These are phyloP conservation scores for Laticauda colubrina DNA, from an alignment of 2,113 vertebrate species.

Conservation along the genomic window DNA sequence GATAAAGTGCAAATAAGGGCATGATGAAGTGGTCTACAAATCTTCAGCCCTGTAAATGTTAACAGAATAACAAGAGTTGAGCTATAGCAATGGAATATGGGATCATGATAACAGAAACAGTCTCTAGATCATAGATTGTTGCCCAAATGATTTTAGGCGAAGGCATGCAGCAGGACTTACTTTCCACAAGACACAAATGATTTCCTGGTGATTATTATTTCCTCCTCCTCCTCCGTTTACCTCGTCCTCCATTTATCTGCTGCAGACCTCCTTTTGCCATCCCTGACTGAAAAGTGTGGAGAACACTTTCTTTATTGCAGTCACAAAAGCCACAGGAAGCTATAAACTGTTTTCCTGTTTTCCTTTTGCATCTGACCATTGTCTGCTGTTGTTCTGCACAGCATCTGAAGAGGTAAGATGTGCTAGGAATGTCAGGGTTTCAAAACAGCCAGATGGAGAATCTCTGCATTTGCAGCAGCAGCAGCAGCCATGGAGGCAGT, in stretches of 20 bases:
- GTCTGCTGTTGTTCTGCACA: not conserved
- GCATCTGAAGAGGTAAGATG: not conserved
- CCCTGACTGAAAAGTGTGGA: slow-evolving; percentile 34
- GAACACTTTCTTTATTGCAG: slow-evolving; percentile 53
- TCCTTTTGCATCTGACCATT: slow-evolving; percentile 1
- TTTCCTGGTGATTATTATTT: slow-evolving; percentile 43
- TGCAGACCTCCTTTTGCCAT: slow-evolving; percentile 35
- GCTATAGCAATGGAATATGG: slow-evolving; percentile 24
- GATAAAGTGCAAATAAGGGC: slow-evolving; percentile 31
- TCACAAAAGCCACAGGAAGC: not conserved
- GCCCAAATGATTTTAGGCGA: slow-evolving; percentile 22
- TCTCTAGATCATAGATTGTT: slow-evolving; percentile 28
- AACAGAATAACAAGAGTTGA: not conserved
- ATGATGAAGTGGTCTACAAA: not conserved
- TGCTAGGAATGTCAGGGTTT: slow-evolving; percentile 24
- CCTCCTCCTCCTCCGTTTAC: not conserved
- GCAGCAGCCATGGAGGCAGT: slow-evolving; percentile 15
- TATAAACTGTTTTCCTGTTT: slow-evolving; percentile 11
- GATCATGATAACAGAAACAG: slow-evolving; percentile 37
- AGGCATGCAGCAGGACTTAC: not conserved
- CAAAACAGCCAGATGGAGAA: slow-evolving; percentile 23
- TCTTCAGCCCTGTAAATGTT: not conserved
- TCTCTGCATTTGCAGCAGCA: slow-evolving; percentile 47
- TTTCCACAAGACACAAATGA: slow-evolving; percentile 15
- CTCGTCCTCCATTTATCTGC: slow-evolving; percentile 30